Evolutionary conservation across 2,797 vertebrate species (phyloP).

Genomic region (Ceryle rudis): DNA sequence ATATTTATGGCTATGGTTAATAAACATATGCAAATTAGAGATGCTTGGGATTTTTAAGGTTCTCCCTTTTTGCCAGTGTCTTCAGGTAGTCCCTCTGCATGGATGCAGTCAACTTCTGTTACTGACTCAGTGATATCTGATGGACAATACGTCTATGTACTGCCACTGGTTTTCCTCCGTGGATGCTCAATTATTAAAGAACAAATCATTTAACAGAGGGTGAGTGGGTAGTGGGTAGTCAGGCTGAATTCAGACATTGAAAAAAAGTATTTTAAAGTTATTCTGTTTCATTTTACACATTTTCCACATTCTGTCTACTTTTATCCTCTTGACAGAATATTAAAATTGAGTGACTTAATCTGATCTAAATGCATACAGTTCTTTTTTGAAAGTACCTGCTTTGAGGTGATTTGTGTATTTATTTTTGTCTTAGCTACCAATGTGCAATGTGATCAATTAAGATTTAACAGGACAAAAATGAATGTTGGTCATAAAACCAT

Average conservation of each 20-base stretch:
- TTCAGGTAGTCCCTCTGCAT: not conserved
- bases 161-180: not conserved
- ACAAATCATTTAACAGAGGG: slow-evolving; percentile 55
- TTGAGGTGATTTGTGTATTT: not conserved
- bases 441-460: not conserved
- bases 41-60: not conserved
- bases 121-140: not conserved
- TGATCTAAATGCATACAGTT: not conserved
- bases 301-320: not conserved
- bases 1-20: slow-evolving; percentile 46
- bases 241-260: slow-evolving; percentile 40
- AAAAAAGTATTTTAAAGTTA: slow-evolving; percentile 7
- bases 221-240: slow-evolving; percentile 66
- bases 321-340: not conserved
- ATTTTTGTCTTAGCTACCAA: not conserved
- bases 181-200: slow-evolving; percentile 54
- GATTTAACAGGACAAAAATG: not conserved
- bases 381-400: not conserved
- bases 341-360: not conserved
- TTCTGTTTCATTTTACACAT: slow-evolving; percentile 3
- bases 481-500: not conserved
- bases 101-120: not conserved
- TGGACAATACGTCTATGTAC: not conserved
- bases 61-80: not conserved
- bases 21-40: slow-evolving; percentile 31